phyloP scores from a whole-genome alignment of 2,113 vertebrate species.

The Lycaon pictus region DNA sequence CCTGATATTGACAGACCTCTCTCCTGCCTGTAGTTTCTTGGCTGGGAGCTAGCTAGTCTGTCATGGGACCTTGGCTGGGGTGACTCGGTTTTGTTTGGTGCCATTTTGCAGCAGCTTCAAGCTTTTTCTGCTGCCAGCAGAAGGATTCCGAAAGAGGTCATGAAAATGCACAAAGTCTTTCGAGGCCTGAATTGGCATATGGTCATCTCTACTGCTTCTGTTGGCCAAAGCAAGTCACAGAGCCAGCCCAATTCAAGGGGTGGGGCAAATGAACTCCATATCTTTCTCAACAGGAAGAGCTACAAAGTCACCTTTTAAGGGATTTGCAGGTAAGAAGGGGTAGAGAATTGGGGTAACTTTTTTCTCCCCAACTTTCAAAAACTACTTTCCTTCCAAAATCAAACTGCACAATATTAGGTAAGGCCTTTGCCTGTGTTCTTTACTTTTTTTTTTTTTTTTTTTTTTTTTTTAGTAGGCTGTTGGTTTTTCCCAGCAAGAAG shows the following conservation, averaged over 20 bases:
- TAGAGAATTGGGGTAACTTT: background rate
- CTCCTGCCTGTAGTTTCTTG: background rate
- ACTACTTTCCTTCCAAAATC: background rate
- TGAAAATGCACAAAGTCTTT: background rate
- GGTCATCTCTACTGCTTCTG: background rate
- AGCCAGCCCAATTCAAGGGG: background rate
- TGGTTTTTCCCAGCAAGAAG: background rate
- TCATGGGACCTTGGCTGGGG: background rate
- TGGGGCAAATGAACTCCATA: background rate
- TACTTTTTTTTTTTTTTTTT: background rate
- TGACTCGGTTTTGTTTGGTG: background rate
- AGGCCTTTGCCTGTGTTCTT: background rate
- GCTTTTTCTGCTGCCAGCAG: background rate
- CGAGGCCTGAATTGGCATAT: background rate
- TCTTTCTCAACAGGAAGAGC: background rate
- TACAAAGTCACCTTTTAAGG: background rate
- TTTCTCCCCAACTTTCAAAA: background rate
- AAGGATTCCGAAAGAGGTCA: background rate
- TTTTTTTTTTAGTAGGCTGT: background rate
- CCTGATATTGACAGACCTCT: accelerated
- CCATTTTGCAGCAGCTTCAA: background rate
- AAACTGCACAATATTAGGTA: background rate
- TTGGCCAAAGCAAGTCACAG: background rate
- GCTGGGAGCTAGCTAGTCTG: background rate
- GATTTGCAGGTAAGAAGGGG: background rate